Percentiles rank a stretch among this genome's conserved stretches.
Conservation (phyloP, 2,113 vertebrate species). For the Macquaria australasica region DNA sequence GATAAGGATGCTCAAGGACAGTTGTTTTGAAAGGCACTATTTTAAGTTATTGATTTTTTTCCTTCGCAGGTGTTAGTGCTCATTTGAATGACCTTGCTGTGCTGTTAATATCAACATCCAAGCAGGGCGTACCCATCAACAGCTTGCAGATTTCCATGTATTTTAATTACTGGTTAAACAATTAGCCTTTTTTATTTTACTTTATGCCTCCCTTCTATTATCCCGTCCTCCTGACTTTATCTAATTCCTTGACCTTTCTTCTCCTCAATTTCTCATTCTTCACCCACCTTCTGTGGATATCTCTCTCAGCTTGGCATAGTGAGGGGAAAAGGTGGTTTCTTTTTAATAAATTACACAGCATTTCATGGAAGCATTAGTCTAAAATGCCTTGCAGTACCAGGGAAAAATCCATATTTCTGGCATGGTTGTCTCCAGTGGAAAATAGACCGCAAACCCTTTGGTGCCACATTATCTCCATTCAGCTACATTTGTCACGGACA, state of each 20-base stretch:
- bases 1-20: slow-evolving; percentile 57
- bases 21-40: slow-evolving; percentile 38
- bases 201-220: background rate
- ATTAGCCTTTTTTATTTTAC: background rate
- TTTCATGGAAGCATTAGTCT: slow-evolving; percentile 48
- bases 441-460: slow-evolving; percentile 41
- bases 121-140: background rate
- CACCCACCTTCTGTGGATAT: background rate
- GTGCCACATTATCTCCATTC: slow-evolving; percentile 34
- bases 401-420: slow-evolving; percentile 58
- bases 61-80: background rate
- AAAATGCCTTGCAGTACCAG: slow-evolving; percentile 40
- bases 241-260: slow-evolving; percentile 33
- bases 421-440: slow-evolving; percentile 51
- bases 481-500: slow-evolving; percentile 45
- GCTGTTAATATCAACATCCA: background rate
- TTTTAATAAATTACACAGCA: slow-evolving; percentile 53
- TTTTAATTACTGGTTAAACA: background rate
- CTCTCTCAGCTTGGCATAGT: slow-evolving; percentile 11
- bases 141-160: slow-evolving; percentile 1
- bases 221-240: background rate
- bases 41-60: slow-evolving; percentile 55
- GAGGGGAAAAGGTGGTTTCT: slow-evolving; percentile 35
- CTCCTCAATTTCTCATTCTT: slow-evolving; percentile 37
- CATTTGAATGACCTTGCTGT: slow-evolving; percentile 32